These are phyloP conservation scores for Mus musculus DNA, from an alignment of 2,113 vertebrate species.

Conservation along the genomic window DNA sequence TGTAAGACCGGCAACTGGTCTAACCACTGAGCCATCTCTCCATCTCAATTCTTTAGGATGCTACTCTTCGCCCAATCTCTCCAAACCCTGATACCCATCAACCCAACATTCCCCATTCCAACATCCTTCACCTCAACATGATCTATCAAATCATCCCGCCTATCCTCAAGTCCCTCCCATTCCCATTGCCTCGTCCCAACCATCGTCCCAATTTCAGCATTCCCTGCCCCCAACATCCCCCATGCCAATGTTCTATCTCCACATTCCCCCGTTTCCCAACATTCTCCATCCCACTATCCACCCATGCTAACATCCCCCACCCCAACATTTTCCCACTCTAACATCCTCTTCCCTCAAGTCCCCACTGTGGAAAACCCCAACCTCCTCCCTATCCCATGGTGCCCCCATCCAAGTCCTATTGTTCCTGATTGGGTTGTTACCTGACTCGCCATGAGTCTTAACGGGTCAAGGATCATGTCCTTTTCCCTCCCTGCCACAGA, in stretches of 20 bases:
- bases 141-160: not conserved
- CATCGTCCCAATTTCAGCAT: not conserved
- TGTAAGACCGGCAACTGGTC: not conserved
- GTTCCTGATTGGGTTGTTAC: not conserved
- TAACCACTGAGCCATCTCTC: not conserved
- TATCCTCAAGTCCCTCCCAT: not conserved
- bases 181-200: too few relatives aligned
- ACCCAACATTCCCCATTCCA: not conserved
- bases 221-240: not conserved
- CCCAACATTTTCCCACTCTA: not conserved
- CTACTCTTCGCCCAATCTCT: not conserved
- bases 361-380: not conserved
- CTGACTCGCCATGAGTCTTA: not conserved
- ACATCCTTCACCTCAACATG: not conserved
- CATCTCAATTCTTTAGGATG: not conserved
- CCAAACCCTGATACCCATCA: not conserved
- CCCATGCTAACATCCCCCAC: not conserved
- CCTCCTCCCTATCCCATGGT: not conserved
- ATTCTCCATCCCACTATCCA: not conserved
- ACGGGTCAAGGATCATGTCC: not conserved
- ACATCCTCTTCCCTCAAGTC: not conserved
- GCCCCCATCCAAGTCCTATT: not conserved
- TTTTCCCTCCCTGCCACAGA: too few relatives aligned
- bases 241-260: not conserved
- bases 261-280: not conserved